Conservation (phyloP, 2,113 vertebrate genomes). For the Cyprinodon brontotheroides region DNA sequence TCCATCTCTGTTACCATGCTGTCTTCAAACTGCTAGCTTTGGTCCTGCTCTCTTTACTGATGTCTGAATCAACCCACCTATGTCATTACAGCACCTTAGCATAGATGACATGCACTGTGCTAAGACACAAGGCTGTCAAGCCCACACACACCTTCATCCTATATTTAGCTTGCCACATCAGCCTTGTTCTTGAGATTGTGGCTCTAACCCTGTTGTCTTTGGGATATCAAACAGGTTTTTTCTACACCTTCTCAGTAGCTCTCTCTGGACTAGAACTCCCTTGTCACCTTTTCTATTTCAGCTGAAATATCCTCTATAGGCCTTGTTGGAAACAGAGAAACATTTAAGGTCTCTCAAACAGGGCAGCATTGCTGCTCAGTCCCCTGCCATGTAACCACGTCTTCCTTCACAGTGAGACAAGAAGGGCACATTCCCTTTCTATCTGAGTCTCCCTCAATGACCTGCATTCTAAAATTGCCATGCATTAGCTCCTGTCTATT, state of each 20-base stretch:
- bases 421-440: conserved; percentile 24
- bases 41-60: conserved; percentile 34
- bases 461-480: conserved; percentile 35
- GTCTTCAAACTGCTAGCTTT: conserved; percentile 44
- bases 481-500: conserved; percentile 41
- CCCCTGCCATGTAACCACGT: conserved; percentile 28
- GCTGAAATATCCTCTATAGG: conserved; percentile 31
- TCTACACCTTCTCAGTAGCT: conserved; percentile 23
- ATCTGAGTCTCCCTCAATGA: conserved; percentile 35
- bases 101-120: conserved; percentile 17
- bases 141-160: conserved; percentile 35
- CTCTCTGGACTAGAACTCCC: conserved; percentile 18
- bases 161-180: conserved; percentile 3
- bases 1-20: conserved; percentile 53
- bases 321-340: conserved; percentile 25
- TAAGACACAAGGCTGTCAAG: conserved; percentile 11
- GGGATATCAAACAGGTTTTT: conserved; percentile 38
- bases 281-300: conserved; percentile 27
- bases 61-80: conserved; percentile 35
- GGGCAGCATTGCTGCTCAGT: conserved; percentile 17
- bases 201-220: conserved; percentile 33
- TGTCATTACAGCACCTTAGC: conserved; percentile 33
- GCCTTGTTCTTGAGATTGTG: conserved; percentile 9
- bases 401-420: conserved; percentile 24
- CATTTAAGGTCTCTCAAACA: conserved; percentile 41